Conservation (phyloP, 2,113 vertebrate species). For the Peromyscus leucopus region DNA sequence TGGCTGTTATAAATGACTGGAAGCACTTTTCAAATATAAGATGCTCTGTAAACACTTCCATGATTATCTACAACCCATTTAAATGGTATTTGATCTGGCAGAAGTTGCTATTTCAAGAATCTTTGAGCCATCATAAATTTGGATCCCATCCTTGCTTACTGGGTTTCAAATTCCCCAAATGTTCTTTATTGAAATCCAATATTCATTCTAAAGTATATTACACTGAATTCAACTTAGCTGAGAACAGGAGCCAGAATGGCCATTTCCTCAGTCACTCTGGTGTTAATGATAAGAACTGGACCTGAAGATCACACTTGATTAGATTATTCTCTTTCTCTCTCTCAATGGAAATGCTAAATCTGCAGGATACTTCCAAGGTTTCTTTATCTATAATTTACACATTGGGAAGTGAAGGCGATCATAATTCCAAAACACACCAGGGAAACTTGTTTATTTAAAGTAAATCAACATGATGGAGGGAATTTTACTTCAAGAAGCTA, state of each 20-base stretch:
- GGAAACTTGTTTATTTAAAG: constrained; percentile 54
- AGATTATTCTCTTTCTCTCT: constrained; percentile 29
- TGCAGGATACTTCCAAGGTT: neutral
- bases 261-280: neutral
- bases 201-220: constrained; percentile 72
- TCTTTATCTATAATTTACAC: constrained; percentile 69
- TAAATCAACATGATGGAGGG: constrained; percentile 34
- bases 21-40: constrained; percentile 72
- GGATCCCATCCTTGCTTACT: constrained; percentile 69
- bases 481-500: constrained; percentile 52
- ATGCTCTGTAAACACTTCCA: constrained; percentile 67
- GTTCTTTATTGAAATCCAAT: constrained; percentile 80
- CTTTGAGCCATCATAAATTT: constrained; percentile 77
- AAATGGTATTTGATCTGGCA: constrained; percentile 77
- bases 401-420: constrained; percentile 40
- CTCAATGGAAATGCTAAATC: neutral
- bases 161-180: constrained; percentile 77
- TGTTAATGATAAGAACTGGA: constrained; percentile 62
- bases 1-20: constrained; percentile 67
- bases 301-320: constrained; percentile 59
- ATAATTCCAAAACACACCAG: constrained; percentile 55
- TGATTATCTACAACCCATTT: constrained; percentile 61
- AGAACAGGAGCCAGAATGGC: constrained; percentile 51
- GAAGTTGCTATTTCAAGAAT: constrained; percentile 74
- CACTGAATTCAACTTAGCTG: constrained; percentile 59